Conservation (phyloP, 2,113 vertebrate genomes). For the Columba janthina region DNA sequence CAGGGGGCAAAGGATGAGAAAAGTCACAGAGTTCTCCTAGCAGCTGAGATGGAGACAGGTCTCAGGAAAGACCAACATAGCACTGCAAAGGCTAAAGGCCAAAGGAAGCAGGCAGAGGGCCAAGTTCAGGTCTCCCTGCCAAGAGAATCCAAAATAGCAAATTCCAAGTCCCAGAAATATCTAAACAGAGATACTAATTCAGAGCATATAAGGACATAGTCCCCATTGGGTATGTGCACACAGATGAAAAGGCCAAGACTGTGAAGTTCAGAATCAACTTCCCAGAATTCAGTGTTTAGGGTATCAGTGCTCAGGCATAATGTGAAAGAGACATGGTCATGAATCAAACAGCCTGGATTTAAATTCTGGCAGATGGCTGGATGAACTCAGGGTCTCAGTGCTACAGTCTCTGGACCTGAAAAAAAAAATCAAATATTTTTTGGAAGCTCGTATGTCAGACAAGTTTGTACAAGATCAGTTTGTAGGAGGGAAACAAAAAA, state of each 20-base stretch:
- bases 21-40: background rate
- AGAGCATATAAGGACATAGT: slow-evolving; percentile 25
- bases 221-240: background rate
- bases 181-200: background rate
- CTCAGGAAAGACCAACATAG: slow-evolving; percentile 20
- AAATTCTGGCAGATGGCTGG: background rate
- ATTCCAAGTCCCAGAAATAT: slow-evolving; percentile 41
- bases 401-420: background rate
- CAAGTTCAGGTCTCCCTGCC: slow-evolving; percentile 1
- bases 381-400: background rate
- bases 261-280: slow-evolving; percentile 14
- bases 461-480: background rate
- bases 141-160: slow-evolving; percentile 50
- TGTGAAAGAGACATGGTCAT: background rate
- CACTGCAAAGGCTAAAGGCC: slow-evolving; percentile 33
- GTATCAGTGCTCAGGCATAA: background rate
- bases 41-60: background rate
- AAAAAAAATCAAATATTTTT: background rate
- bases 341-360: slow-evolving; percentile 10
- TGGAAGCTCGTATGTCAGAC: background rate
- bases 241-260: background rate
- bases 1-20: background rate
- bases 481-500: background rate
- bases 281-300: background rate
- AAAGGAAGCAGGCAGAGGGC: slow-evolving; percentile 35